Base-by-base conservation (phyloP, 2,888 invertebrate genomes). In the Aelia acuminata region DNA sequence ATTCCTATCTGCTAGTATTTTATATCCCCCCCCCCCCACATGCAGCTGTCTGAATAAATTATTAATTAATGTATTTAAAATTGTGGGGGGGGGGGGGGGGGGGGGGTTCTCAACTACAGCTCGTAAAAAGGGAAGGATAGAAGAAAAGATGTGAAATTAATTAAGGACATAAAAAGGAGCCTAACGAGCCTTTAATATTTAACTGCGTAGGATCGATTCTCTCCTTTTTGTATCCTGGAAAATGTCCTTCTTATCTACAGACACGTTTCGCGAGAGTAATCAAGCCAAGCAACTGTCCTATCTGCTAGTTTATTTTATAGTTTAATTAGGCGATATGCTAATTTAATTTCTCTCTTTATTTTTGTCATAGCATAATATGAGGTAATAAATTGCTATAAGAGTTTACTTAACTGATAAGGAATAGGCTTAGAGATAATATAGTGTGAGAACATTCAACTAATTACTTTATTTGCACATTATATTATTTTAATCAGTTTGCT, bases 1-100 rank as follows among this genome's bases (percentile, higher is more conserved):
- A 39, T 39, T 39, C 10, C 8, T 22, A 53, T 53, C 75, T 22
- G 7, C n/a, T 43, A 22, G n/a, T 47, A 43, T 47, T 80, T 80
- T 47, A 39, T 47, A 39, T 80, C 13, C 80, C 43, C 1, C 13
- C 80, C 80, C n/a, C 43, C 80, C 1, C 1, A 3, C 13, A 43
- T n/a, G 43, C 43, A 70, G 63, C 43, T 80, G 80, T 39, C 43
- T 80, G 80, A 80, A 80, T 80, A 80, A 80, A 80, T 80, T 80
- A 80, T 80, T 80, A 80, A 80, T 80, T 80, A 80, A 80, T 80
- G 80, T 80, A 80, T 80, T 80, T 80, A 80, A 80, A 80, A 43
- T 13, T 15, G 35, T 39, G 43, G 15, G 80, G n/a, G 43, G 75
- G 39, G 26, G 11, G 43, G 70, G 22, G 35, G 75, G 43, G 15